Percentiles rank a stretch among this genome's conserved stretches.
These are phyloP conservation scores for Diprion similis DNA, from an alignment of 1,140 invertebrate species.

Conservation along the genomic window DNA sequence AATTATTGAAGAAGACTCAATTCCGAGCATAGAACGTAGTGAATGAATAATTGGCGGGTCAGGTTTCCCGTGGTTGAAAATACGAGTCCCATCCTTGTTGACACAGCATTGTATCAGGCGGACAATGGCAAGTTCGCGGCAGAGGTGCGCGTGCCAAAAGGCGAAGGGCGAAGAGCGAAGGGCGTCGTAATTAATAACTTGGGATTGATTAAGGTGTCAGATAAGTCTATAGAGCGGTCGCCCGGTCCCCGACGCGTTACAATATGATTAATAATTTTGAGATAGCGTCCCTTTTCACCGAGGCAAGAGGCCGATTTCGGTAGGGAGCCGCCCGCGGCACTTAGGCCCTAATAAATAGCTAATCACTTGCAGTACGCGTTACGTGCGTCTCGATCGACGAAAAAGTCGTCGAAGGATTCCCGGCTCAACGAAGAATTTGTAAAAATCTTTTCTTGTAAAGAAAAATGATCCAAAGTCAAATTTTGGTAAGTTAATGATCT, in stretches of 20 bases:
- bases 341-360: background rate
- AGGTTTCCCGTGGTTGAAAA: background rate
- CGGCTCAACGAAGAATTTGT: too few species aligned
- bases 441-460: too few species aligned
- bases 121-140: slow-evolving; percentile 4
- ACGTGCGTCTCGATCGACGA: too few species aligned
- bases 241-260: slow-evolving; percentile 34
- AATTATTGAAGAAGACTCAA: background rate
- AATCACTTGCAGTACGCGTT: background rate
- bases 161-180: slow-evolving; percentile 30
- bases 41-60: background rate
- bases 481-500: too few species aligned
- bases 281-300: slow-evolving; percentile 43
- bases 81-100: slow-evolving; percentile 7
- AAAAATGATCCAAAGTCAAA: too few species aligned
- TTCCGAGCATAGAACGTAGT: too few species aligned
- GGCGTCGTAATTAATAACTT: slow-evolving; percentile 59
- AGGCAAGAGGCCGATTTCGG: background rate
- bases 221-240: slow-evolving; percentile 45
- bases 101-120: background rate
- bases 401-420: too few species aligned
- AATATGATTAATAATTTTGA: slow-evolving; percentile 61
- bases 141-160: slow-evolving; percentile 26
- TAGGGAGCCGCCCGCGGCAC: background rate
- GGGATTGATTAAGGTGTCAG: slow-evolving; percentile 61